These are phyloP conservation scores for Drosophila rhopaloa DNA, from an alignment of 1,140 invertebrate genomes.

Conservation along the genomic window DNA sequence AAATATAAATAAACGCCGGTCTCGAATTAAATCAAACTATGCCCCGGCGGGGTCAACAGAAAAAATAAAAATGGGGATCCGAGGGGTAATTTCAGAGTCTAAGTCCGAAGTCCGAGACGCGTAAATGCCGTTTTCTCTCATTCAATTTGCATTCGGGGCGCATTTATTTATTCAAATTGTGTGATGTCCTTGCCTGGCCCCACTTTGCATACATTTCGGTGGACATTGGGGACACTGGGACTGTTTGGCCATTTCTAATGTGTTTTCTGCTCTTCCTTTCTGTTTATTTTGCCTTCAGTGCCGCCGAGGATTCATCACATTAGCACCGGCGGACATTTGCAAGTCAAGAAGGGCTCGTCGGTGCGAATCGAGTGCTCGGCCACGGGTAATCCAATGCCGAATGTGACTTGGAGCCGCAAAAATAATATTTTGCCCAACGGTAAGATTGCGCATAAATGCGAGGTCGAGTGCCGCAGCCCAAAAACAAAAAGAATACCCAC, in stretches of 20 bases:
- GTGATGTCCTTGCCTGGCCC: slow-evolving; percentile 55
- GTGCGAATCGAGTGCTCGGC: slow-evolving; percentile 88
- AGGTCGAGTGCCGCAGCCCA: slow-evolving; percentile 12
- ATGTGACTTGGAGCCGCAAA: slow-evolving; percentile 88
- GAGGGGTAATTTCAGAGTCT: slow-evolving; percentile 9
- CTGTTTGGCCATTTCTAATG: slow-evolving; percentile 70
- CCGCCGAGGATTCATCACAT: slow-evolving; percentile 87
- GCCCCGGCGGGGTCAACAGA: slow-evolving; percentile 23
- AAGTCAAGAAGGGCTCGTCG: slow-evolving; percentile 88
- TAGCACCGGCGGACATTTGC: slow-evolving; percentile 86
- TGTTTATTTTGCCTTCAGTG: slow-evolving; percentile 84
- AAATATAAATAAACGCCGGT: slow-evolving; percentile 72
- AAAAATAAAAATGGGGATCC: neutral
- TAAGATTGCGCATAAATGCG: slow-evolving; percentile 84
- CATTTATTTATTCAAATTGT: slow-evolving; percentile 82
- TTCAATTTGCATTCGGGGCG: slow-evolving; percentile 80
- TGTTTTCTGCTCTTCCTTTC: slow-evolving; percentile 44
- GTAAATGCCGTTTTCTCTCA: slow-evolving; percentile 75
- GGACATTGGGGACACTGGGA: slow-evolving; percentile 31
- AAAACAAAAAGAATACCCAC: slow-evolving; percentile 29
- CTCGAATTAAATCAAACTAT: slow-evolving; percentile 75
- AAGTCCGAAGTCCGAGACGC: slow-evolving; percentile 47
- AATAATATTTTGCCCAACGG: slow-evolving; percentile 88
- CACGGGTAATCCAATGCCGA: slow-evolving; percentile 88
- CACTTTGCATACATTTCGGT: slow-evolving; percentile 75